Percentiles rank a stretch among this genome's conserved stretches.
Evolutionary conservation across 2,797 vertebrate species (phyloP).

Genomic region (Taeniopygia guttata): DNA sequence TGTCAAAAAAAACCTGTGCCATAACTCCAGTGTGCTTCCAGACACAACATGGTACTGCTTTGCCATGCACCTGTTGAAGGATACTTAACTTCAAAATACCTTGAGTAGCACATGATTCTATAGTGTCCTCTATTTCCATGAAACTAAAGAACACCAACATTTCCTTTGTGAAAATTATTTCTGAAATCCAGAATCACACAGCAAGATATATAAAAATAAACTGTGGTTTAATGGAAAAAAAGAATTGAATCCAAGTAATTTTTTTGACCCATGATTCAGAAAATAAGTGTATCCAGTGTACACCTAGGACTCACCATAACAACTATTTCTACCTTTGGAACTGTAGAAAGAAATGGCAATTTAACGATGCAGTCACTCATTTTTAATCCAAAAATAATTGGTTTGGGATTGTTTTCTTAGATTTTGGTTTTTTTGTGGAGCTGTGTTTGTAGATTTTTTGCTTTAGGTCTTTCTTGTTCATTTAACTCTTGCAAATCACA

Average conservation of each 20-base stretch:
- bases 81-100: neutral
- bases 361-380: neutral
- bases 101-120: neutral
- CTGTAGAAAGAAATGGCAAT: neutral
- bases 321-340: neutral
- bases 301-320: neutral
- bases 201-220: neutral
- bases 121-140: neutral
- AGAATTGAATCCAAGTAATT: neutral
- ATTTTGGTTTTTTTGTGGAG: accelerated
- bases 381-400: neutral
- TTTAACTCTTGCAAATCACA: constrained; percentile 5
- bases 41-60: neutral
- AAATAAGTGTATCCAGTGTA: neutral
- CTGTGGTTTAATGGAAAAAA: neutral
- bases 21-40: neutral
- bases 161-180: neutral
- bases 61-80: neutral
- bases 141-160: neutral
- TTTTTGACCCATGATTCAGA: neutral
- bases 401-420: neutral
- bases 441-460: neutral
- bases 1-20: neutral
- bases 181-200: neutral
- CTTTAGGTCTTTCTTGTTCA: neutral